Evolutionary conservation across 2,797 vertebrate species (phyloP).

Genomic region (Adelosebastes latens): DNA sequence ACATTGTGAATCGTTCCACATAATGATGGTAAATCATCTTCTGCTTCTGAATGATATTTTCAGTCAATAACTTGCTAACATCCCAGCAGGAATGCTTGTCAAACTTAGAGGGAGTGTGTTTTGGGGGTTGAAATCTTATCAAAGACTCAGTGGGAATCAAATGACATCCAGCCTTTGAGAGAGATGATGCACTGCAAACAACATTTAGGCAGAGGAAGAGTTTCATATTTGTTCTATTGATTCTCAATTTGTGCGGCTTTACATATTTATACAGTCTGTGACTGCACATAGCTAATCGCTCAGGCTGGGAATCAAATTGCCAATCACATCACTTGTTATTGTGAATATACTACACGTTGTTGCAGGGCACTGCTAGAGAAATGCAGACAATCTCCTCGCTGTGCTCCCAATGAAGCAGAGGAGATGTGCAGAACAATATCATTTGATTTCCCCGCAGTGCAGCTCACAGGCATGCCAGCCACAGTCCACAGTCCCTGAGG

Average conservation of each 20-base stretch:
- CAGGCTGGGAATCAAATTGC: constrained; percentile 46
- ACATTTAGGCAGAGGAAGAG: constrained; percentile 34
- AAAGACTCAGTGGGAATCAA: constrained; percentile 36
- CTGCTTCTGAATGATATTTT: constrained; percentile 16
- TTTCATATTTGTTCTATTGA: constrained; percentile 42
- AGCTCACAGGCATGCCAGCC: constrained; percentile 45
- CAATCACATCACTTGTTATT: constrained; percentile 50
- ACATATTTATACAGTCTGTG: constrained; percentile 32
- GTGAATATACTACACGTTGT: constrained; percentile 20
- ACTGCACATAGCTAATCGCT: constrained; percentile 29
- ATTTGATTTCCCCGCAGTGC: constrained; percentile 61
- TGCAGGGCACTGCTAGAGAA: background rate
- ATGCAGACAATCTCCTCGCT: constrained; percentile 27
- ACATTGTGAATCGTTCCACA: background rate
- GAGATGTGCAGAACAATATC: constrained; percentile 61
- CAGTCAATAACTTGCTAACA: background rate
- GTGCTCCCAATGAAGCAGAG: constrained; percentile 31
- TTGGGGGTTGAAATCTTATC: constrained; percentile 40
- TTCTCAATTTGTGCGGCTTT: constrained; percentile 53
- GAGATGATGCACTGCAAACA: constrained; percentile 27
- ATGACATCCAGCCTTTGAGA: constrained; percentile 13
- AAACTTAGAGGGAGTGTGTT: background rate
- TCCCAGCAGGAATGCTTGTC: constrained; percentile 7
- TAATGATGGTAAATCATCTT: constrained; percentile 11
- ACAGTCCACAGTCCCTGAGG: constrained; percentile 44